Percentiles rank a stretch among this genome's conserved stretches.
Evolutionary conservation across 1,140 invertebrate species (phyloP).

Genomic region (Pseudomyrmex gracilis): DNA sequence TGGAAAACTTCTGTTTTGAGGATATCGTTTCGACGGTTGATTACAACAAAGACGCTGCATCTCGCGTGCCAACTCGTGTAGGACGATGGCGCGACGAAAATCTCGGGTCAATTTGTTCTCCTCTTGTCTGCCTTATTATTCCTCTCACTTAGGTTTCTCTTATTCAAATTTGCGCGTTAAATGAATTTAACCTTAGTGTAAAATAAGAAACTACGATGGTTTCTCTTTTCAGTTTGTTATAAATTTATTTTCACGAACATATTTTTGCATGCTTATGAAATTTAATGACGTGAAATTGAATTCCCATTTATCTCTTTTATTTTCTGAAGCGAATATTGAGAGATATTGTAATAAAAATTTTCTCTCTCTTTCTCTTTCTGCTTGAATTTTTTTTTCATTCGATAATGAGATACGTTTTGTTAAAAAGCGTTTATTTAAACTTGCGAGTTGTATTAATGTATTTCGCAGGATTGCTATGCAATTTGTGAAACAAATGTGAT

Average conservation of each 20-base stretch:
- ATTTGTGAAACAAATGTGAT: not conserved
- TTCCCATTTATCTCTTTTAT: constrained; percentile 16
- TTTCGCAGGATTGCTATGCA: not conserved
- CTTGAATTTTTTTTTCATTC: not conserved
- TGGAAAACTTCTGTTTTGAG: constrained; percentile 56
- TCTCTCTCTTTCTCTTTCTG: too few species aligned
- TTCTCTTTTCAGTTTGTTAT: constrained; percentile 1
- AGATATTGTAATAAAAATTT: not conserved
- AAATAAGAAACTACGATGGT: too few species aligned
- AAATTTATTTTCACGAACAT: constrained; percentile 11
- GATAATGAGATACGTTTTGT: constrained; percentile 1
- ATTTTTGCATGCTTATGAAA: not conserved
- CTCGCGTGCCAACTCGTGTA: constrained; percentile 6
- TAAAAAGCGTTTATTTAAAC: not conserved
- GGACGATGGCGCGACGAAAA: constrained; percentile 5
- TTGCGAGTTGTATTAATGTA: not conserved
- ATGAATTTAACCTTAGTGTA: not conserved
- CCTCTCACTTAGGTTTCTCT: not conserved
- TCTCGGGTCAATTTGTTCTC: not conserved
- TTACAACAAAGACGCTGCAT: constrained; percentile 50
- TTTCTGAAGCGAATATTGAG: not conserved
- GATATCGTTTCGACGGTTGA: constrained; percentile 51
- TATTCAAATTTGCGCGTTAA: constrained; percentile 10
- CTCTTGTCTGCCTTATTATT: too few species aligned
- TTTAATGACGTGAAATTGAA: constrained; percentile 26